phyloP scores from a whole-genome alignment of 2,113 vertebrate genomes.

The Tupaia tana region DNA sequence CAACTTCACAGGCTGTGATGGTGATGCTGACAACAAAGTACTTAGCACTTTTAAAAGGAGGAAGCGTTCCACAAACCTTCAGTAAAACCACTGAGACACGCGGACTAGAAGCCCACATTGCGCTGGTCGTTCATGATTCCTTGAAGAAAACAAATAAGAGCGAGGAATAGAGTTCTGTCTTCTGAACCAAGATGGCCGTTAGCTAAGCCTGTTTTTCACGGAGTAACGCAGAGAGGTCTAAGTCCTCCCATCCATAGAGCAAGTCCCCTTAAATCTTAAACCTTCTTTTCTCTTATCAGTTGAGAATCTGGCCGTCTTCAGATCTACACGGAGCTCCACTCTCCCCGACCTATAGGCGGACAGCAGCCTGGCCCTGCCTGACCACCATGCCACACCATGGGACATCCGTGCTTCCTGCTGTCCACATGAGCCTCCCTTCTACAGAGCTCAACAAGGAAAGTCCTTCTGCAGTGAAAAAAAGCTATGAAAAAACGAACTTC shows the following conservation, averaged over 20 bases:
- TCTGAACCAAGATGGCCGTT: not conserved
- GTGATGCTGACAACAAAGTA: not conserved
- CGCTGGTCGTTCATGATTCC: not conserved
- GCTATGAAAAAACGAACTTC: slow-evolving; percentile 14
- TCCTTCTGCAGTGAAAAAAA: not conserved
- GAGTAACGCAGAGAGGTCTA: not conserved
- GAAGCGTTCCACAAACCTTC: not conserved
- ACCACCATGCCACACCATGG: not conserved
- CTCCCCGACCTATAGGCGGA: not conserved
- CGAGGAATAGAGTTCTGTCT: not conserved
- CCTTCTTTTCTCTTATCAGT: not conserved
- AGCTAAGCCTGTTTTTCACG: not conserved
- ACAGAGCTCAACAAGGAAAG: not conserved
- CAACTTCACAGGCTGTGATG: not conserved
- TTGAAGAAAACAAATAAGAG: slow-evolving; percentile 12
- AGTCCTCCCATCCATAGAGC: not conserved
- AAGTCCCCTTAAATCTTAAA: not conserved
- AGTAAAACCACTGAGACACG: not conserved
- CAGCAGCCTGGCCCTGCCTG: not conserved
- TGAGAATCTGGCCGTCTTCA: not conserved
- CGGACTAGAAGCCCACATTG: not conserved
- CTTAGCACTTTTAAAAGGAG: slow-evolving; percentile 46
- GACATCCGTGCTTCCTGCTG: too few species aligned
- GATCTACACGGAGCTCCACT: not conserved
- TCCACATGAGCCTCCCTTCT: too few species aligned